phyloP scores from a whole-genome alignment of 1,140 invertebrate species.

The Pantala flavescens region DNA sequence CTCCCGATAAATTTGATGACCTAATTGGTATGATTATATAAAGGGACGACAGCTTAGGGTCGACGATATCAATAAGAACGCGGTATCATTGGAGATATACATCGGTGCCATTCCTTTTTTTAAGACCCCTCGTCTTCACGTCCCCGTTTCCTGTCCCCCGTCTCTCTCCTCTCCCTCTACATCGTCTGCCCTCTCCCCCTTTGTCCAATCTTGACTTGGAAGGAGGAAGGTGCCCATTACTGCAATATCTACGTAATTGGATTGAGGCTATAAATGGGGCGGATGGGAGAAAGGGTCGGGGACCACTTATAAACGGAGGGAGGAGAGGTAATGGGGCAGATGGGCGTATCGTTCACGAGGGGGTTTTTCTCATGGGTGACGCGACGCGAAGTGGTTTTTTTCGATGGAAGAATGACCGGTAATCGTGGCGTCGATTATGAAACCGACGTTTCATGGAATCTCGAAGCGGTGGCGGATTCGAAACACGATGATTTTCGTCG shows the following conservation, averaged over 20 bases:
- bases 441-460: background rate
- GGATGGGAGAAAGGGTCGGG: background rate
- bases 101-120: too few relatives aligned
- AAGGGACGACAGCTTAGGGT: too few relatives aligned
- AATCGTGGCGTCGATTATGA: background rate
- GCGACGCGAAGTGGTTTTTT: background rate
- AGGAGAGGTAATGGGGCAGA: background rate
- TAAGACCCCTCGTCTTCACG: too few relatives aligned
- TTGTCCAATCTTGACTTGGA: background rate
- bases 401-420: background rate
- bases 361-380: background rate
- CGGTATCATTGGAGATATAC: too few relatives aligned
- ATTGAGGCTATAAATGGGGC: conserved; percentile 9
- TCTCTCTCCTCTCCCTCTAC: background rate
- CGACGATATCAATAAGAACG: too few relatives aligned
- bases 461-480: too few relatives aligned
- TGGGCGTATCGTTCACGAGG: background rate
- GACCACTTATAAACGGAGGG: background rate
- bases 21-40: too few relatives aligned
- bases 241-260: conserved; percentile 1
- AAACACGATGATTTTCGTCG: too few relatives aligned
- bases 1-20: too few relatives aligned
- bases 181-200: background rate
- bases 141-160: background rate
- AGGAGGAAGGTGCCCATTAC: conserved; percentile 7